These are phyloP conservation scores for Orius laevigatus DNA, from an alignment of 1,140 invertebrate species.

Conservation along the genomic window DNA sequence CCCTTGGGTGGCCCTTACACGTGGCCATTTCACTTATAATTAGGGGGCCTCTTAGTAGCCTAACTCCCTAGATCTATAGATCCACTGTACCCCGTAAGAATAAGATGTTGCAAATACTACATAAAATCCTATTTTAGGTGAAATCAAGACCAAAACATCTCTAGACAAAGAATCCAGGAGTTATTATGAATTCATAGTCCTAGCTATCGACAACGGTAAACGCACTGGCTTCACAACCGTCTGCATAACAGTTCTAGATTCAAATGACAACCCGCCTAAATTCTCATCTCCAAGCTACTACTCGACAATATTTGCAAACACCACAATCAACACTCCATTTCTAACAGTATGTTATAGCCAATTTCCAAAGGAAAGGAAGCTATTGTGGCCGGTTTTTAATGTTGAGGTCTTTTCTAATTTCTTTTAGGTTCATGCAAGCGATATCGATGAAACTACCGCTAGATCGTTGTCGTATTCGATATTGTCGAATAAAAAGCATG, in stretches of 20 bases:
- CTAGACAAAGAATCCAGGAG: slow-evolving; percentile 64
- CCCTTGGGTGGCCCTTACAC: no score
- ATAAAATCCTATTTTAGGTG: slow-evolving; percentile 39
- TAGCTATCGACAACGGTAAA: slow-evolving; percentile 74
- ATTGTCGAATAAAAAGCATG: not conserved
- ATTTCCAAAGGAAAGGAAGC: no score
- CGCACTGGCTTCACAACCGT: slow-evolving; percentile 62
- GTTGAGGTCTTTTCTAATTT: slow-evolving; percentile 27
- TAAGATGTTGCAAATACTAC: no score
- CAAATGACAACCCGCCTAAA: slow-evolving; percentile 73
- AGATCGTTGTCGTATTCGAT: not conserved
- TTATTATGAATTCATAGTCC: slow-evolving; percentile 61
- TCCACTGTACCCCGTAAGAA: no score
- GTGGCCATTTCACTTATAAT: no score
- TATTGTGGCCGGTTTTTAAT: no score
- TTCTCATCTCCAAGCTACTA: slow-evolving; percentile 70
- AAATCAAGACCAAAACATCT: slow-evolving; percentile 53
- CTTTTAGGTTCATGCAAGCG: not conserved
- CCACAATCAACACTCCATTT: slow-evolving; percentile 42
- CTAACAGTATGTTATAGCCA: slow-evolving; percentile 46
- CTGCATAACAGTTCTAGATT: slow-evolving; percentile 59
- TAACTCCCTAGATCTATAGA: no score
- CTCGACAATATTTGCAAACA: slow-evolving; percentile 46
- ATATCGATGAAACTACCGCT: not conserved
- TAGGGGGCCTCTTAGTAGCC: no score